phyloP scores from a whole-genome alignment of 2,888 invertebrate species.

The Onthophagus sagittarius region DNA sequence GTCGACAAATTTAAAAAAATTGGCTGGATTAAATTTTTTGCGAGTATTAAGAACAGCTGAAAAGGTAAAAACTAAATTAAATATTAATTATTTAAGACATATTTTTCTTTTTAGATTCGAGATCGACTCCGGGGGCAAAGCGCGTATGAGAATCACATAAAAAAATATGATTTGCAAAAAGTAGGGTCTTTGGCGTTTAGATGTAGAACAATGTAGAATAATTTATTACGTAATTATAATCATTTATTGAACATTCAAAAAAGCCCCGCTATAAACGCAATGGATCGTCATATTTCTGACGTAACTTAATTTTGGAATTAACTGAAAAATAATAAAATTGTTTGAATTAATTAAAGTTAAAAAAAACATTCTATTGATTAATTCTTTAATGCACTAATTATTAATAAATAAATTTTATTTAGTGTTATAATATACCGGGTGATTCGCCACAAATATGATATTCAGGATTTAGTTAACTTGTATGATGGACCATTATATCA shows the following conservation, averaged over 20 bases:
- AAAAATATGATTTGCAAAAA: background rate
- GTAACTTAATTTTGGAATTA: conserved; percentile 69
- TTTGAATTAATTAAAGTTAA: background rate
- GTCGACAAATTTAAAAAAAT: conserved; percentile 47
- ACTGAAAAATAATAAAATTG: conserved; percentile 51
- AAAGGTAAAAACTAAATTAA: conserved; percentile 21
- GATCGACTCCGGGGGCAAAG: background rate
- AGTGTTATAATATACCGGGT: too few relatives aligned
- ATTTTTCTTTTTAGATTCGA: background rate
- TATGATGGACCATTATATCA: too few relatives aligned
- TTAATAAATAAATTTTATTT: too few relatives aligned
- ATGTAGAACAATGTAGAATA: background rate
- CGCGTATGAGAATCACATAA: background rate
- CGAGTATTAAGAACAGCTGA: conserved; percentile 48
- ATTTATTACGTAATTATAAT: too few relatives aligned
- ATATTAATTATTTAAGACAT: background rate
- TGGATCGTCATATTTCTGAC: conserved; percentile 66
- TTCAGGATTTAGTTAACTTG: too few relatives aligned
- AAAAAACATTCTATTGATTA: too few relatives aligned
- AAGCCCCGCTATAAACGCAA: conserved; percentile 73
- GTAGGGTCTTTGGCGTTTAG: background rate
- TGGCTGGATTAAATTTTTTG: conserved; percentile 51
- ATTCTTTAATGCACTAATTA: too few relatives aligned
- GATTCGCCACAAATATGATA: too few relatives aligned
- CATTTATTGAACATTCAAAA: conserved; percentile 40